These are phyloP conservation scores for Anas platyrhynchos DNA, from an alignment of 2,113 vertebrate species.

Conservation along the genomic window DNA sequence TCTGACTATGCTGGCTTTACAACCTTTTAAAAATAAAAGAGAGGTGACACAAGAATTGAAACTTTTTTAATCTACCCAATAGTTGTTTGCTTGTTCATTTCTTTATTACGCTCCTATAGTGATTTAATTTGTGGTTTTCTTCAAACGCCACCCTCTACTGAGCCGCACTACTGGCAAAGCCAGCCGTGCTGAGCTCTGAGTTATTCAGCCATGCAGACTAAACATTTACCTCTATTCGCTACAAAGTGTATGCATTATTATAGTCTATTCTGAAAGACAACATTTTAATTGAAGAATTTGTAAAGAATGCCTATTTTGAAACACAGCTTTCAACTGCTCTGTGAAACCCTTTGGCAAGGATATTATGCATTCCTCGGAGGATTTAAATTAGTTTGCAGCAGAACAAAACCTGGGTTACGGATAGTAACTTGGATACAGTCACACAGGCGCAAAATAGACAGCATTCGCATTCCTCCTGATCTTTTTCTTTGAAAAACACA, in stretches of 20 bases:
- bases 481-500: slow-evolving; percentile 33
- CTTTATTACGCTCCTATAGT: background rate
- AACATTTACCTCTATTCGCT: slow-evolving; percentile 46
- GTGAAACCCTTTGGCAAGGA: slow-evolving; percentile 75
- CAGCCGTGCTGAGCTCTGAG: background rate
- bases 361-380: slow-evolving; percentile 75
- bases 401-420: slow-evolving; percentile 73
- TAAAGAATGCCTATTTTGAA: slow-evolving; percentile 72
- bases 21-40: background rate
- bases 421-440: slow-evolving; percentile 71
- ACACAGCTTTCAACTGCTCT: slow-evolving; percentile 69
- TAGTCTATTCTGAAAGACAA: slow-evolving; percentile 18
- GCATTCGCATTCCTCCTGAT: slow-evolving; percentile 38
- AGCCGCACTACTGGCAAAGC: background rate
- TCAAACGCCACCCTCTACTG: background rate
- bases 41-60: background rate
- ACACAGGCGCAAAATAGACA: slow-evolving; percentile 22
- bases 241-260: slow-evolving; percentile 18
- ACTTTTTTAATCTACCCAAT: background rate
- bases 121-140: slow-evolving; percentile 37
- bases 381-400: slow-evolving; percentile 74
- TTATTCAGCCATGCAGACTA: background rate
- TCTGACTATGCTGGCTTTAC: background rate
- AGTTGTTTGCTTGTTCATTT: background rate
- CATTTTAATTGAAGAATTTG: slow-evolving; percentile 59